Conservation (phyloP, 2,888 invertebrate species). For the Troides aeacus region DNA sequence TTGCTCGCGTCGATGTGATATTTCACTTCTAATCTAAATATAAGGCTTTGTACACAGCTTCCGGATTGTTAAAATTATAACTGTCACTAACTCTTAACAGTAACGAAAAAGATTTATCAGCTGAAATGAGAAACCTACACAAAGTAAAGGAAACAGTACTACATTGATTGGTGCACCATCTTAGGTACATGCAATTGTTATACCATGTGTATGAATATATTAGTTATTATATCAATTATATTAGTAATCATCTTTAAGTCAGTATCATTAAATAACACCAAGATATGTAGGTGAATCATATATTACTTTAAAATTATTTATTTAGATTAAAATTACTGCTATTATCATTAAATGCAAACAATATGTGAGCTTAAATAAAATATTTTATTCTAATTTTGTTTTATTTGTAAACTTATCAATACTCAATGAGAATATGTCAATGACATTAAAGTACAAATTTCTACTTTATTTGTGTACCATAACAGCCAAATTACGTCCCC, state of each 20-base stretch:
- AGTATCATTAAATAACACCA: conserved; percentile 14
- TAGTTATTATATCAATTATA: conserved; percentile 15
- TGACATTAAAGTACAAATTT: no score
- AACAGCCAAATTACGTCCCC: no score
- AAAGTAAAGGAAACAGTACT: conserved; percentile 28
- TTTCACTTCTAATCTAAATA: conserved; percentile 58
- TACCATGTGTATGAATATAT: conserved; percentile 7
- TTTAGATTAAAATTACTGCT: conserved; percentile 60
- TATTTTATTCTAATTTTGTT: conserved; percentile 68
- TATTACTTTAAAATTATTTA: conserved; percentile 52
- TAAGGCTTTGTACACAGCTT: conserved; percentile 80
- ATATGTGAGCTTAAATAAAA: conserved; percentile 76
- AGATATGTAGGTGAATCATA: conserved; percentile 23
- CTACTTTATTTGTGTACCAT: no score
- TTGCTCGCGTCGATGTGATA: conserved; percentile 70
- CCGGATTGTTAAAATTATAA: conserved; percentile 77
- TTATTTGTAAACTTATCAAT: conserved; percentile 31
- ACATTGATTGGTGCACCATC: conserved; percentile 42
- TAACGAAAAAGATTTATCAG: conserved; percentile 42
- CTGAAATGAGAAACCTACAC: conserved; percentile 34
- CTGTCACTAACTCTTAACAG: conserved; percentile 72
- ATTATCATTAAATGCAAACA: conserved; percentile 57
- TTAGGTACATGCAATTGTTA: conserved; percentile 17
- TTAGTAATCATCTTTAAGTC: conserved; percentile 17
- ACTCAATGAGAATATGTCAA: neutral